Evolutionary conservation across 2,888 invertebrate species (phyloP).

Genomic region (Leuctra nigra): DNA sequence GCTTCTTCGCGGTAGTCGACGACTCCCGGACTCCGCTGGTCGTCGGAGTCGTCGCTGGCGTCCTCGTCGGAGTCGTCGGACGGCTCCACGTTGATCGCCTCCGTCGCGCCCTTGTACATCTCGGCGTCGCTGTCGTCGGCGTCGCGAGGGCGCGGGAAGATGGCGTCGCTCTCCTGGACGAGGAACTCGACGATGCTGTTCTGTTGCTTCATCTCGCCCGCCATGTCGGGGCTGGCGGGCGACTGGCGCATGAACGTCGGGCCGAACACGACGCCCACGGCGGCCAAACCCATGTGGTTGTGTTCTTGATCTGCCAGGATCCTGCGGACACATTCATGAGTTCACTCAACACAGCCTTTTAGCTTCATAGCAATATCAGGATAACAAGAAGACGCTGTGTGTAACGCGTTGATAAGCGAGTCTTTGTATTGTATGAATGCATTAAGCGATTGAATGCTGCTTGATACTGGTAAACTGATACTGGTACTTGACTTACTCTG

Average conservation of each 20-base stretch:
- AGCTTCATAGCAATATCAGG: too few species aligned
- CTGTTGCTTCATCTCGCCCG: background rate
- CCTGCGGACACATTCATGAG: background rate
- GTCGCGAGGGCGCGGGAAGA: conserved; percentile 17
- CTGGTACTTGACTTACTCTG: background rate
- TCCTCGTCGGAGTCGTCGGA: too few species aligned
- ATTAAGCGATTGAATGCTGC: too few species aligned
- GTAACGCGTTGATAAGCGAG: background rate
- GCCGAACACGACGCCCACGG: background rate
- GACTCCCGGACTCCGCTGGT: too few species aligned
- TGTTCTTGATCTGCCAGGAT: background rate
- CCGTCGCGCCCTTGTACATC: too few species aligned
- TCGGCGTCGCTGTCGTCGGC: too few species aligned
- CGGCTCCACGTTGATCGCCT: too few species aligned
- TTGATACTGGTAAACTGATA: too few species aligned
- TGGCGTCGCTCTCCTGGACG: background rate
- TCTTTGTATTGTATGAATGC: too few species aligned
- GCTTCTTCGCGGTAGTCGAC: too few species aligned
- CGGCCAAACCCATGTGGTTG: background rate
- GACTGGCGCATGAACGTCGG: background rate
- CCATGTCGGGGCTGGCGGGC: background rate
- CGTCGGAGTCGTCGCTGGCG: too few species aligned
- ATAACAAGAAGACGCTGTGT: too few species aligned
- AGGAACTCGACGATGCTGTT: conserved; percentile 1
- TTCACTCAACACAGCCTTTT: background rate